Evolutionary conservation across 1,140 invertebrate genomes (phyloP).

Genomic region (Saccostrea echinata): DNA sequence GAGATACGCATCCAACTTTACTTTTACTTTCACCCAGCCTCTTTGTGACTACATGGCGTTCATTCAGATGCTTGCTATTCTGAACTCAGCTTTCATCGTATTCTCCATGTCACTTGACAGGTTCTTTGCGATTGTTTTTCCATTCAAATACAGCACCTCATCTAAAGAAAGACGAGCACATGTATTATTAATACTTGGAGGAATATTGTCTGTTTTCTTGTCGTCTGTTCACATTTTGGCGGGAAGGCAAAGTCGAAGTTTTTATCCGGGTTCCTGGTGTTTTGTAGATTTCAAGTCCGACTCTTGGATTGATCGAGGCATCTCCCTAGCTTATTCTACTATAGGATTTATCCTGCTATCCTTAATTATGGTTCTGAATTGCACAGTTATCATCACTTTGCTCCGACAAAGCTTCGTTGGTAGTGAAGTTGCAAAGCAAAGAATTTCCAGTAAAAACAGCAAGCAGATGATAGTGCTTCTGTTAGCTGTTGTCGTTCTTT

Average conservation of each 20-base stretch:
- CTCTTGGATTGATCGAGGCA: constrained; percentile 57
- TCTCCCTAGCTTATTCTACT: constrained; percentile 70
- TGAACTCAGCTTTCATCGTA: constrained; percentile 77
- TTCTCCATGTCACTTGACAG: constrained; percentile 79
- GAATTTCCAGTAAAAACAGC: neutral
- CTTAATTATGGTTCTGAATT: neutral
- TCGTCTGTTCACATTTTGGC: constrained; percentile 76
- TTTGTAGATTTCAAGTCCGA: constrained; percentile 75
- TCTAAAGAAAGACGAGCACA: constrained; percentile 64
- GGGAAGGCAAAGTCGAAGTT: constrained; percentile 69
- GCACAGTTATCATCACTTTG: neutral
- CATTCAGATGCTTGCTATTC: constrained; percentile 76
- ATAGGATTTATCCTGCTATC: constrained; percentile 59
- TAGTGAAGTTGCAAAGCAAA: neutral
- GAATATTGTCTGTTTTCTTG: constrained; percentile 70
- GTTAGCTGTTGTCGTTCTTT: neutral
- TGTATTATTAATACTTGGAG: constrained; percentile 64
- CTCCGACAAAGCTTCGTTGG: neutral
- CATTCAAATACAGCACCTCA: constrained; percentile 76
- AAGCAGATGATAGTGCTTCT: neutral
- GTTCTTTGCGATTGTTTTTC: constrained; percentile 76
- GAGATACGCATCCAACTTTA: neutral
- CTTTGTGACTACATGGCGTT: constrained; percentile 76
- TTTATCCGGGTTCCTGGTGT: constrained; percentile 79
- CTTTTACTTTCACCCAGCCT: neutral